Evolutionary conservation across 2,888 invertebrate genomes (phyloP), one percentile per base, ranked within the genome.

Genomic region (Geophilus truncorum): DNA sequence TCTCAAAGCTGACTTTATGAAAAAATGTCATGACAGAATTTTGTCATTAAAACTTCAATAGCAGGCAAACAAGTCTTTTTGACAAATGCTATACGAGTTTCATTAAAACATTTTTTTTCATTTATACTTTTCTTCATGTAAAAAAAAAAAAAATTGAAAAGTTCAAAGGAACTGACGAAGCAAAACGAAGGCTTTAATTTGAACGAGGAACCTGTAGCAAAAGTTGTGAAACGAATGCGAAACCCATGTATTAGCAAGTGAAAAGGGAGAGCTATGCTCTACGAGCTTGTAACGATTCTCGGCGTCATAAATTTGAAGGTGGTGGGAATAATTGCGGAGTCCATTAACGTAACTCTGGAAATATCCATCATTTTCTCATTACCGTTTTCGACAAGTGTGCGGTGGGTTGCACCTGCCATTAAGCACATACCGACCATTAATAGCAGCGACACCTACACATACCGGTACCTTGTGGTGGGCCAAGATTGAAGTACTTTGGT

Each of bases 331-430:
- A 70, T 70, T 70, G 25, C 28, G 70, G 70, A 70, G 70, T 70
- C 23, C 70, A 70, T 70, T 70, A 70, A 70, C 23, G 70, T 9
- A 70, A 28, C 70, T 70, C 70, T n/a, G 70, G 28, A 70, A 70
- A 70, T 70, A 70, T 70, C 70, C 70, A 70, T 70, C 70, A 70
- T 23, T 70, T 70, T 70, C 70, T 70, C 70, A 70, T 70, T 70
- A 70, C 70, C 12, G 70, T 70, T 70, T 70, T 70, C 70, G 70
- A 70, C 70, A 70, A 28, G 70, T 70, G 70, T 70, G 70, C 10
- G 70, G 70, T 25, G n/a, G 70, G 70, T 70, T 70, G 70, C 70
- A 70, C 70, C 70, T 70, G 70, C 70, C 70, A 70, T 70, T 70
- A 70, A 28, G 70, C 28, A 28, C 25, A 70, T 12, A 25, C 28